These are phyloP conservation scores for Parus major DNA, from an alignment of 2,113 vertebrate genomes.

Conservation along the genomic window DNA sequence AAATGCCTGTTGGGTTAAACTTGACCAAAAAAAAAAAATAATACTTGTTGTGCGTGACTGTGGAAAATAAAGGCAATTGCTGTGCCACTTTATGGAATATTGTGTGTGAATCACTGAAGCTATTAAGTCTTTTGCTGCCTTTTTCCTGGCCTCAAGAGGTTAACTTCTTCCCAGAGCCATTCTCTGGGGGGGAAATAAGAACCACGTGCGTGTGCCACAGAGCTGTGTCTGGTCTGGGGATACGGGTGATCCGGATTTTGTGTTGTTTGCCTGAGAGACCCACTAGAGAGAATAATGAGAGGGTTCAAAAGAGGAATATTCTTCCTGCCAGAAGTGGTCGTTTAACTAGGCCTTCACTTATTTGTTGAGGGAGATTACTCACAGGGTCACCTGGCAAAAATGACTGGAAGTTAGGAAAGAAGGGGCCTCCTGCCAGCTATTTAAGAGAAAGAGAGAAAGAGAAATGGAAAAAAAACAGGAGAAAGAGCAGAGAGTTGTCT, in stretches of 20 bases:
- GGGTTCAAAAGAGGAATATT: slow-evolving; percentile 6
- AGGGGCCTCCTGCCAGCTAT: slow-evolving; percentile 50
- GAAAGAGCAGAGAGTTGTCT: slow-evolving; percentile 43
- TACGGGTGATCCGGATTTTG: fast-evolving
- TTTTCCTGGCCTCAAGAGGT: slow-evolving; percentile 35
- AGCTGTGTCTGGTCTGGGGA: background rate
- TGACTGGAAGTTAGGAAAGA: slow-evolving; percentile 63
- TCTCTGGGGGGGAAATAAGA: background rate
- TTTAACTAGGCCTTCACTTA: slow-evolving; percentile 6
- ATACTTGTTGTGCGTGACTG: background rate
- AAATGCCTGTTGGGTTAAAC: slow-evolving; percentile 24
- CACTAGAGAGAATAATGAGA: slow-evolving; percentile 8
- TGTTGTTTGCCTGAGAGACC: background rate
- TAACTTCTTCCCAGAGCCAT: background rate
- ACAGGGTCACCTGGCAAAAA: slow-evolving; percentile 61
- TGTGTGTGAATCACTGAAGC: background rate
- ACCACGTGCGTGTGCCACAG: background rate
- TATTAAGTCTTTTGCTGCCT: slow-evolving; percentile 4
- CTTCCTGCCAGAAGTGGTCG: slow-evolving; percentile 22
- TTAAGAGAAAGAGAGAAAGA: slow-evolving; percentile 28
- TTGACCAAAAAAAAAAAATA: background rate
- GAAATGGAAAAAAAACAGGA: slow-evolving; percentile 14
- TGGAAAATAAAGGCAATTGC: slow-evolving; percentile 14
- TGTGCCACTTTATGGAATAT: background rate
- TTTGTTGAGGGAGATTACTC: slow-evolving; percentile 56